Evolutionary conservation across 2,797 vertebrate species (phyloP).

Genomic region (Siniperca obscura): DNA sequence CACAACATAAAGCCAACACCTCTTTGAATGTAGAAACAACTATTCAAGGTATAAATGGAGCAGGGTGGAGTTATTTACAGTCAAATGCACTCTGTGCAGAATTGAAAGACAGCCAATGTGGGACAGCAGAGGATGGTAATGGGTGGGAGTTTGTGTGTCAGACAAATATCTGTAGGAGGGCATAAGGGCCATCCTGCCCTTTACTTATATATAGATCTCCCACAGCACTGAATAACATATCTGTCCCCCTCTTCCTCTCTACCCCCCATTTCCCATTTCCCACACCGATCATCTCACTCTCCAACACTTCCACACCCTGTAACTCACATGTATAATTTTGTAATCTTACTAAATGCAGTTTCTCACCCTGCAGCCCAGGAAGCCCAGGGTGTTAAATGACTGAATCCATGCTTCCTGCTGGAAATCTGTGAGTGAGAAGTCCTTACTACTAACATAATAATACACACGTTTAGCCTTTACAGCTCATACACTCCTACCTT

Average conservation of each 20-base stretch:
- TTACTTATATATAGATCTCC: conserved; percentile 30
- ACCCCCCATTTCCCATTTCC: conserved; percentile 14
- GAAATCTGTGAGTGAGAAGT: conserved; percentile 80
- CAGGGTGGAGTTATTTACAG: conserved; percentile 70
- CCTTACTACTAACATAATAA: conserved; percentile 21
- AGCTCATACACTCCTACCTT: conserved; percentile 2
- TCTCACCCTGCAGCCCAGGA: conserved; percentile 72
- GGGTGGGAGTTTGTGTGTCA: conserved; percentile 65
- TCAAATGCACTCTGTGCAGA: conserved; percentile 44
- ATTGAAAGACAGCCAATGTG: conserved; percentile 57
- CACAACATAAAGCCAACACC: conserved; percentile 54
- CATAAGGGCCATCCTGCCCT: conserved; percentile 61
- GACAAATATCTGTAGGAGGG: conserved; percentile 65
- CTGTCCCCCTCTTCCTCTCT: conserved; percentile 4
- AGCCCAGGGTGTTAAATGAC: conserved; percentile 78
- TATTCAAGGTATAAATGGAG: conserved; percentile 42
- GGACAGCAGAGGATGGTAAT: conserved; percentile 58
- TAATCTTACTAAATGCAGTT: conserved; percentile 55
- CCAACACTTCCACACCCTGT: conserved; percentile 1
- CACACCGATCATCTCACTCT: conserved; percentile 13
- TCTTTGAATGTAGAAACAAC: conserved; percentile 42
- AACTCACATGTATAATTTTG: conserved; percentile 14
- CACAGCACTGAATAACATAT: conserved; percentile 42
- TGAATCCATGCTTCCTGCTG: conserved; percentile 80
- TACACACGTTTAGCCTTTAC: conserved; percentile 7